Evolutionary conservation across 1,140 invertebrate genomes (phyloP).

Genomic region (Apis laboriosa): DNA sequence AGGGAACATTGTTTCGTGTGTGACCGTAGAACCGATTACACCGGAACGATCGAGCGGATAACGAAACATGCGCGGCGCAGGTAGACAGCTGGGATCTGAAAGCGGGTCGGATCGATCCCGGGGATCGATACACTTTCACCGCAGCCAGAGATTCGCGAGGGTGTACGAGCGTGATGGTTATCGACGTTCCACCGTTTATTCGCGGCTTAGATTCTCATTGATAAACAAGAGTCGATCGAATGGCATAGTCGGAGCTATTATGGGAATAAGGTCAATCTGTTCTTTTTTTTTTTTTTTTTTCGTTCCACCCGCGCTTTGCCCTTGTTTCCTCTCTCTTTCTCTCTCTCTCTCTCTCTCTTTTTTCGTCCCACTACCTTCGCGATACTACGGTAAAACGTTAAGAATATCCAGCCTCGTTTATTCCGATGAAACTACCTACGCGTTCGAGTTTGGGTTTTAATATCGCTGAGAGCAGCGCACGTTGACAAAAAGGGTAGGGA

Average conservation of each 20-base stretch:
- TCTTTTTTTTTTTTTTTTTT: background rate
- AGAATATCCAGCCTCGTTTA: conserved; percentile 34
- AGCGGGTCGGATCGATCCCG: conserved; percentile 17
- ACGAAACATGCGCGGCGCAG: conserved; percentile 21
- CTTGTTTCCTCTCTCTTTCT: background rate
- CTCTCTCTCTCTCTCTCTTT: background rate
- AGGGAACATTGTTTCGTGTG: conserved; percentile 56
- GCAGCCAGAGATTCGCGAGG: background rate
- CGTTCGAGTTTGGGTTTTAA: conserved; percentile 38
- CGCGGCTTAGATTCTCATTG: conserved; percentile 37
- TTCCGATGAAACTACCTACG: background rate
- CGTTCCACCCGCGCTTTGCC: background rate
- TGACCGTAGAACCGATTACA: conserved; percentile 37
- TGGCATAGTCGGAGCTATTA: background rate
- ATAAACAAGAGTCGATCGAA: conserved; percentile 31
- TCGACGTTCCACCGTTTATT: conserved; percentile 38
- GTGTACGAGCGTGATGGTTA: conserved; percentile 23
- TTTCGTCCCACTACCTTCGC: no score
- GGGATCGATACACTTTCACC: conserved; percentile 16
- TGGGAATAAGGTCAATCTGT: conserved; percentile 6
- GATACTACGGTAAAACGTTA: conserved; percentile 8
- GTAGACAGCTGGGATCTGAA: conserved; percentile 11
- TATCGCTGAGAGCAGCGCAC: conserved; percentile 42
- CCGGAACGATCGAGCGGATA: conserved; percentile 32
- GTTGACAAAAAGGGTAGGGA: conserved; percentile 42